Base-by-base conservation (phyloP, 2,888 invertebrate genomes). In the Brassicogethes aeneus region DNA sequence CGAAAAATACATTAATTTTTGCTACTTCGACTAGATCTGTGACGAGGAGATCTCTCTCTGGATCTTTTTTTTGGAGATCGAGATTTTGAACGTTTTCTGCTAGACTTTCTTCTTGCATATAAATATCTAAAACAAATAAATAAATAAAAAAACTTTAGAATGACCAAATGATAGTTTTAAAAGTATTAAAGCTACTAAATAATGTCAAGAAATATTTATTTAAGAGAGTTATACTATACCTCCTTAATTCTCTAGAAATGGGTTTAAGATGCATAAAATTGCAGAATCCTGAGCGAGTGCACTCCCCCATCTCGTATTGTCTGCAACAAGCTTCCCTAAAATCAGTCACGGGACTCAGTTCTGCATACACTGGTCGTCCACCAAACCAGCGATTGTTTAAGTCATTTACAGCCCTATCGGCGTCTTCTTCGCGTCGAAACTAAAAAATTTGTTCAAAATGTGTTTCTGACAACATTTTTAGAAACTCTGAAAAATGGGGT, bases 211-310 rank as follows among this genome's bases (percentile, higher is more conserved):
- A 23, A 23, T 23, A 23, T 7, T 5, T 23, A 5, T 23, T 23
- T 7, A 23, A 23, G 23, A 5, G 10, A 23, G 5, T 23, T 23
- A 23, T 17, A 10, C 8, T 30, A 57, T 76, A 90, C 71, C 94
- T 81, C 49, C 95, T 76, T 41, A 97, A 70, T 65, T 96, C 95
- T 47, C 95, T 76, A 0, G 96, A 96, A 57, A 99, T 97, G 8
- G 97, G 97, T 64, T 99, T 99, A 66, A 99, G 75, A 65, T 99
- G 99, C 99, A 99, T 99, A 71, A 99, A 99, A 73, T 99, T 99
- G 70, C 99, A 99, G 71, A 99, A 99, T 29, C 97, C 99, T 56
- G 95, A 95, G 41, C 97, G 79, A 0, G 95, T 96, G 67, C 99
- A 99, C 70, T 96, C 97, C 1, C 95, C 96, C 92, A 96, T 95